Evolutionary conservation across 1,140 invertebrate species (phyloP), one percentile per base, ranked within the genome.

Genomic region (Neodiprion pinetum): DNA sequence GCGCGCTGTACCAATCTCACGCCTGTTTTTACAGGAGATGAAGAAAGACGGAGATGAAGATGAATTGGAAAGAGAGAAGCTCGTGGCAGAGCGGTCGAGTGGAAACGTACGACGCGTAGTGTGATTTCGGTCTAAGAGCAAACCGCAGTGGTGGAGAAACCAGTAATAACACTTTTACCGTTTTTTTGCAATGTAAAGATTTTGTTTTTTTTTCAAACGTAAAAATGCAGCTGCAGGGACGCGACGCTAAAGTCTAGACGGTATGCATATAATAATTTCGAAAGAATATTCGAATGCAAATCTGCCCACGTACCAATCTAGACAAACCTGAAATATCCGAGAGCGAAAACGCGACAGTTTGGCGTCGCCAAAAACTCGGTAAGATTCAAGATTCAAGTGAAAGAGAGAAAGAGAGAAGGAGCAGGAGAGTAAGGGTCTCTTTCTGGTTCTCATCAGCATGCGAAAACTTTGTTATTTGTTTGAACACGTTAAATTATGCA

Each of bases 381-480:
- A 61, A 61, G 53, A 69, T 79, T 80, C 80, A 81, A 84, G 83
- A 85, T 83, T 82, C 80, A 80, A 78, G 80, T 80, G 78, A 40
- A 40, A 40, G 28, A 40, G 28, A 40, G 28, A 40, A 40, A 40
- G 28, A 40, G 28, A 40, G 28, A 40, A 40, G 2, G 28, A 4
- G 28, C 28, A 40, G 28, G 28, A 40, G 28, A 40, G 28, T 40
- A 40, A 40, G 79, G 76, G 74, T 9, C 28, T 1, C 21, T 61
- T 48, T 75, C 71, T 71, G 78, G 77, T 81, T 74, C 81, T 86
- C 82, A 85, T 87, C 85, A 82, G 81, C 82, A 87, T 86, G 85
- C 84, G 82, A 86, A 88, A 87, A 86, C 86, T 87, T 87, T 87
- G 83, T 87, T 87, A 88, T 87, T 87, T 86, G 85, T 87, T 87